Conservation (phyloP, 1,140 invertebrate genomes). For the Leptinotarsa defecta region DNA sequence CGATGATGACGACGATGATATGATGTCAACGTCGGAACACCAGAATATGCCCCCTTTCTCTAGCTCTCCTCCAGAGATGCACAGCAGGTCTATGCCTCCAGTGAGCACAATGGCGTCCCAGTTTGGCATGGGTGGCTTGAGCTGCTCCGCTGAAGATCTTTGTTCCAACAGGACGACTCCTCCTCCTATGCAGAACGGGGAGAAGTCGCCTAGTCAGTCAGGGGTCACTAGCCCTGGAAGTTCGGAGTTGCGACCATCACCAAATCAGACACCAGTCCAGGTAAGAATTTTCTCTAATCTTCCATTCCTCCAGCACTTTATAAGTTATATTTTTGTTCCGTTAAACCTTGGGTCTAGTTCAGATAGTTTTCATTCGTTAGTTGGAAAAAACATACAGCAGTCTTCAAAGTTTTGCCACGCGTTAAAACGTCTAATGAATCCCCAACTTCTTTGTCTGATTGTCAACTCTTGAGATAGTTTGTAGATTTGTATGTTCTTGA, state of each 20-base stretch:
- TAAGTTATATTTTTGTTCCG: no score
- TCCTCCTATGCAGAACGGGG: conserved; percentile 59
- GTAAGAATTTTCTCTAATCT: conserved; percentile 31
- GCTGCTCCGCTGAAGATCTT: conserved; percentile 57
- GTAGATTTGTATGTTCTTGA: no score
- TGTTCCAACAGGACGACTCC: conserved; percentile 54
- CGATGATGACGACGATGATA: conserved; percentile 64
- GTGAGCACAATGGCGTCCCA: conserved; percentile 68
- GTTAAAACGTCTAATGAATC: no score
- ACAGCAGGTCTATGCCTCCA: conserved; percentile 67
- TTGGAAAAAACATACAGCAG: no score
- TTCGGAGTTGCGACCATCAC: conserved; percentile 51
- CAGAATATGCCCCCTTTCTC: conserved; percentile 63
- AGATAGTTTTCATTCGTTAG: no score
- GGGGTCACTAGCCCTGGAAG: conserved; percentile 54
- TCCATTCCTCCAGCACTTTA: no score
- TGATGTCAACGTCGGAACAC: conserved; percentile 48
- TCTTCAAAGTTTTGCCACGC: no score
- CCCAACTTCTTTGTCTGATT: no score
- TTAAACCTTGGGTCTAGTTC: no score
- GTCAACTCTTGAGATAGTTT: no score
- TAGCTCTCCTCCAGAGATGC: conserved; percentile 70
- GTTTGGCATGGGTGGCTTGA: conserved; percentile 61
- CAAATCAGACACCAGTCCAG: conserved; percentile 54
- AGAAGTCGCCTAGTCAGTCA: conserved; percentile 58